Conservation (phyloP, 2,888 invertebrate genomes). For the Melanchra persicariae region DNA sequence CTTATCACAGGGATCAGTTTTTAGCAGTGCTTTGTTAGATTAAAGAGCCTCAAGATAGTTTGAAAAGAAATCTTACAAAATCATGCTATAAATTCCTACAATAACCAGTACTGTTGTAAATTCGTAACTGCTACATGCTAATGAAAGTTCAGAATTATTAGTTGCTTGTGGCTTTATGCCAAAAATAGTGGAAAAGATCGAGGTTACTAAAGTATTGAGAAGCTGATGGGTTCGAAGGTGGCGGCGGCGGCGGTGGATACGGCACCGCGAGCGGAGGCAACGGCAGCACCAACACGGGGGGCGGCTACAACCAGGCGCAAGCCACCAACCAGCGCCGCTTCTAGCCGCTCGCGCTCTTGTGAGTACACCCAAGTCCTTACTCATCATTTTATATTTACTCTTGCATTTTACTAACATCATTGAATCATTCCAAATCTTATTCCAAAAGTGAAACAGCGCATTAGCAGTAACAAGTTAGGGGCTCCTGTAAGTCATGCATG, state of each 20-base stretch:
- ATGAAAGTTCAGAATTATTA: neutral
- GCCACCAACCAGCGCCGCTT: constrained; percentile 79
- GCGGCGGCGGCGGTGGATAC: constrained; percentile 60
- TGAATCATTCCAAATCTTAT: neutral
- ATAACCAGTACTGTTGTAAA: neutral
- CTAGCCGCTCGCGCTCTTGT: constrained; percentile 81
- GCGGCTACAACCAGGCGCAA: constrained; percentile 73
- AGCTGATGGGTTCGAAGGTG: constrained; percentile 61
- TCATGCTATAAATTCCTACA: neutral
- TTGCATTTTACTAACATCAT: constrained; percentile 23
- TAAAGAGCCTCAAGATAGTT: neutral
- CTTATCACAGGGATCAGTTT: neutral
- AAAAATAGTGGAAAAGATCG: neutral
- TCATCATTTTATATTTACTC: constrained; percentile 21
- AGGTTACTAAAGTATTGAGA: constrained; percentile 55
- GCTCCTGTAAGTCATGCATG: constrained; percentile 31
- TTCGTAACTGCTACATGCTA: neutral
- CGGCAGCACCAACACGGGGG: constrained; percentile 71
- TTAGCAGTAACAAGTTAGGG: constrained; percentile 34
- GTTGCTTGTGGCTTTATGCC: constrained; percentile 12
- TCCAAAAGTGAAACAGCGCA: neutral
- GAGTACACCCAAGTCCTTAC: constrained; percentile 71
- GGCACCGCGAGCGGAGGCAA: constrained; percentile 65
- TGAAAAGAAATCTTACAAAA: neutral
- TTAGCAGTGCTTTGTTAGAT: neutral